These are phyloP conservation scores for Cyanoramphus novaezelandiae DNA, from an alignment of 2,113 vertebrate genomes.

Conservation along the genomic window DNA sequence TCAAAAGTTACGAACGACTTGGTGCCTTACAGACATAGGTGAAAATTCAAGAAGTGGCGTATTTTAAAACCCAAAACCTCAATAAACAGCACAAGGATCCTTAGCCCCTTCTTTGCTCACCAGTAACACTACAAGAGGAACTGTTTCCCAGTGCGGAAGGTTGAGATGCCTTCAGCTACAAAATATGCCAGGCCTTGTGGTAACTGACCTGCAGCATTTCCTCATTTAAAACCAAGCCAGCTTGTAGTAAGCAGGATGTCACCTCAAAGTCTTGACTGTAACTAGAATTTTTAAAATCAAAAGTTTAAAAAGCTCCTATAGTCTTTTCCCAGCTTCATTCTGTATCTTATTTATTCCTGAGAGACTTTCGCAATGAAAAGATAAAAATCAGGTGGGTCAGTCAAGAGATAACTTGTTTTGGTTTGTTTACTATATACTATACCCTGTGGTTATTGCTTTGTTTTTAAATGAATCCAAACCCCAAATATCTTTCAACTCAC, in stretches of 20 bases:
- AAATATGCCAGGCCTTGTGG: not conserved
- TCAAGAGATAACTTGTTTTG: not conserved
- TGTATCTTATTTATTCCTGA: not conserved
- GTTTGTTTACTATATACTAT: not conserved
- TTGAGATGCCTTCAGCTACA: not conserved
- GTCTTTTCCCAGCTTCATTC: not conserved
- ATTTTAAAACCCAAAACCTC: not conserved
- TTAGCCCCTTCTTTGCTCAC: not conserved
- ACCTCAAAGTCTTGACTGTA: not conserved
- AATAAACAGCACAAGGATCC: not conserved
- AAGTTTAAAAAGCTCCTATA: not conserved
- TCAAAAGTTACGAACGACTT: not conserved
- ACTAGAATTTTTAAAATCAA: not conserved
- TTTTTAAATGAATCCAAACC: not conserved
- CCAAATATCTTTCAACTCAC: not conserved
- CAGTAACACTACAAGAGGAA: not conserved
- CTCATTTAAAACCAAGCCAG: not conserved
- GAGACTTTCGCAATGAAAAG: not conserved
- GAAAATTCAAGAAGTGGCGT: not conserved
- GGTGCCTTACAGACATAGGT: not conserved
- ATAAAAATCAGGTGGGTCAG: not conserved
- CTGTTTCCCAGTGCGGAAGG: not conserved
- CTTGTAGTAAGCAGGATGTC: not conserved
- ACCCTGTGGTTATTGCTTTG: not conserved
- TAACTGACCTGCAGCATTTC: not conserved